Evolutionary conservation across 2,797 vertebrate species (phyloP), one percentile per base, ranked within the genome.

Genomic region (Chelon auratus): DNA sequence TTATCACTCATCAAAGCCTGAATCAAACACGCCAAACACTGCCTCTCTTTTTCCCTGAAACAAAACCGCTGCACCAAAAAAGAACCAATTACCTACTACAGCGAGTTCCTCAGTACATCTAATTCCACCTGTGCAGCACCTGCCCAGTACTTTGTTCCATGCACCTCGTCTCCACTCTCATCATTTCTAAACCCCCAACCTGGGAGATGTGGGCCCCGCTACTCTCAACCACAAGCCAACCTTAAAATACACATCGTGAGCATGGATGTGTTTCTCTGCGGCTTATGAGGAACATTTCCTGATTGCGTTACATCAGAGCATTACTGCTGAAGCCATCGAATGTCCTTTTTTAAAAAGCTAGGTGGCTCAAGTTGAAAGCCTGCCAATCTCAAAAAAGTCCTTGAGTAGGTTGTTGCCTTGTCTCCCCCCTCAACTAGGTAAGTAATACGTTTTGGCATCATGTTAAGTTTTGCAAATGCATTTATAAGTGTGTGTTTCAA

Each of bases 201-300:
- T 64, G 43, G 73, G 71, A 78, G 74, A 62, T 30, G 33, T 52
- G 68, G 82, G 82, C 79, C 83, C 64, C 68, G 57, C 74, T 64
- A 61, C 62, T 68, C 24, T 60, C 36, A 0, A 48, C 62, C 39
- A 10, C 62, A 69, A 84, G 82, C 77, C 82, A 86, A 68, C 70
- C 86, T 86, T 89, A 90, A 93, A 93, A 90, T 90, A 93, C 78
- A 85, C 87, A 80, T 83, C 83, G 65, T 87, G 79, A 78, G 73
- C 70, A 72, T 74, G 82, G 83, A 82, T 84, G 79, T 4, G 62
- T 84, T 88, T 84, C 84, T 78, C 63, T 1, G 30, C 7, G 43
- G 65, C 79, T 82, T 72, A 87, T 64, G 70, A 48, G 18, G 83
- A 84, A 79, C 75, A 60, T 87, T 89, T 90, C 78, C 88, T 88